These are phyloP conservation scores for Trididemnum nubilum DNA, from an alignment of 23 tunicate species.

Conservation along the genomic window DNA sequence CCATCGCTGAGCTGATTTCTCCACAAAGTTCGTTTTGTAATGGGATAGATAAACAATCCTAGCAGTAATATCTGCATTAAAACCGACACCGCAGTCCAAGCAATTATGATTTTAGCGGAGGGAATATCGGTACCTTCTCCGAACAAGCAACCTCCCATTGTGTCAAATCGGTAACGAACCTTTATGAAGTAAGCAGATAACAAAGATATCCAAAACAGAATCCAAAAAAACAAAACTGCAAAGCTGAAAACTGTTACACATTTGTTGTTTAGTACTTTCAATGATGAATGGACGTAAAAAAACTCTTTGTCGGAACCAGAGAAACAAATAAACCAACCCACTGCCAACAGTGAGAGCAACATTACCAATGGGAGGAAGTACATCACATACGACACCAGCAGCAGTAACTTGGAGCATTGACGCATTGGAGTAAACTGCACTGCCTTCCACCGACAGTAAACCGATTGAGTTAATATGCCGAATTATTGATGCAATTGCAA, in stretches of 20 bases:
- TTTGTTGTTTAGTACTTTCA: conserved; percentile 41
- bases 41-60: conserved; percentile 53
- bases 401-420: background rate
- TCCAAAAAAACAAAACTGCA: conserved; percentile 35
- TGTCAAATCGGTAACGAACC: conserved; percentile 21
- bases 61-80: conserved; percentile 61
- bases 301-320: conserved; percentile 71
- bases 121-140: background rate
- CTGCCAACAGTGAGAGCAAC: conserved; percentile 14
- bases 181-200: conserved; percentile 1
- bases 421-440: background rate
- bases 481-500: background rate
- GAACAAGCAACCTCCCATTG: conserved; percentile 37
- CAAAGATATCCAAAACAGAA: conserved; percentile 26
- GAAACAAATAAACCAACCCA: conserved; percentile 53
- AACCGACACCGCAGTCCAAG: conserved; percentile 44
- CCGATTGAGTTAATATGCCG: background rate
- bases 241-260: conserved; percentile 29
- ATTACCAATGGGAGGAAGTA: conserved; percentile 22
- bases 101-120: background rate
- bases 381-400: conserved; percentile 5
- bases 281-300: conserved; percentile 55
- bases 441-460: background rate
- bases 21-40: conserved; percentile 23
- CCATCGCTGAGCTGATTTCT: background rate